Evolutionary conservation across 2,113 vertebrate genomes (phyloP).

Genomic region (Paralichthys olivaceus): DNA sequence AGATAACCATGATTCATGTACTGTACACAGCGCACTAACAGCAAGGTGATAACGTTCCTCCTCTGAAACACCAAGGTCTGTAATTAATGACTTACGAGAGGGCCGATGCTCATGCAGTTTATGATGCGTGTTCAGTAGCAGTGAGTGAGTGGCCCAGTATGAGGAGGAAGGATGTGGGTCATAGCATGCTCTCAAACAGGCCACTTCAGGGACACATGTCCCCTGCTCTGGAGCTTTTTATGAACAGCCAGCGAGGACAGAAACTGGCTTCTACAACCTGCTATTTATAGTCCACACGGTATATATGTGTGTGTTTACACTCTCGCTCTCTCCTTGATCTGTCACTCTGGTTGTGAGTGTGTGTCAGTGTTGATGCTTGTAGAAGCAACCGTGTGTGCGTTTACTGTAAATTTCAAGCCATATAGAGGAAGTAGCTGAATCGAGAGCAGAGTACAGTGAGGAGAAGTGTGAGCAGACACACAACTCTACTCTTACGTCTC

Average conservation of each 20-base stretch:
- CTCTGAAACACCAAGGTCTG: constrained; percentile 28
- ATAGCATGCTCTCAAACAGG: constrained; percentile 61
- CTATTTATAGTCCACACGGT: constrained; percentile 74
- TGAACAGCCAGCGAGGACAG: constrained; percentile 73
- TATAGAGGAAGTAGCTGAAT: constrained; percentile 11
- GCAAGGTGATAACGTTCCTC: constrained; percentile 28
- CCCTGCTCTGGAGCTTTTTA: constrained; percentile 71
- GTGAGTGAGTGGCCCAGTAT: constrained; percentile 61
- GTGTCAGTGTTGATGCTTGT: constrained; percentile 15
- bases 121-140: constrained; percentile 43
- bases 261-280: constrained; percentile 60
- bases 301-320: constrained; percentile 48
- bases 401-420: constrained; percentile 21
- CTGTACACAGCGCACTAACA: not conserved
- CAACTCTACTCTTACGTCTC: not conserved
- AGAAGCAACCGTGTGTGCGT: constrained; percentile 25
- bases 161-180: constrained; percentile 72
- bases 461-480: not conserved
- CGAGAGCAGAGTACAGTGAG: constrained; percentile 2
- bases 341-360: constrained; percentile 1
- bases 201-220: constrained; percentile 72
- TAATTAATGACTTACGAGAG: constrained; percentile 50
- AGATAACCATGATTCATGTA: constrained; percentile 3
- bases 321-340: constrained; percentile 19
- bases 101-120: constrained; percentile 49